Base-by-base conservation (phyloP, 2,113 vertebrate genomes). In the Nestor notabilis region DNA sequence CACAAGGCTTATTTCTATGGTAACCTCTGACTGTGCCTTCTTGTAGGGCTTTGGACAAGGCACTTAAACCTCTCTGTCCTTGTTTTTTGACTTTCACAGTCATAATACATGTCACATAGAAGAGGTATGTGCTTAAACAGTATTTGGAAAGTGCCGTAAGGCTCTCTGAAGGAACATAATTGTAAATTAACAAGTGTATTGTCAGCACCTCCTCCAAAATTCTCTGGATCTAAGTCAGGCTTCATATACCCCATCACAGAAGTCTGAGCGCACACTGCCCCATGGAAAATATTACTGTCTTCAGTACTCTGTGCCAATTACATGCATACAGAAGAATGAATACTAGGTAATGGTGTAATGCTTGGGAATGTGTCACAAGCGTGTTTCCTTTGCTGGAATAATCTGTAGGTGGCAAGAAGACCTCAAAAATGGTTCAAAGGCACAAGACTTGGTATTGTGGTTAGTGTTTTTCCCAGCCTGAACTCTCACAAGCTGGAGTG, bases 171-270 rank as follows among this genome's bases (percentile, higher is more conserved):
- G 84, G 84, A 93, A 79, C 0, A 0, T 87, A 91, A 95, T 94
- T 96, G 96, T 92, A 85, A 93, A 93, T 95, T 87, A 96, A 96
- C 37, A 21, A 87, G n/a, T 49, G 70, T 91, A 91, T 96, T 96
- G 89, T 95, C 94, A 97, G 63, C 70, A 93, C 78, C 70, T 95
- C 81, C 84, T 85, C 44, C 93, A 91, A 72, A 93, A 96, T 93
- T 87, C 91, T 33, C 69, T 79, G 91, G 47, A 78, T 81, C 50
- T 66, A 89, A 89, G 83, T 95, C 94, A 96, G 71, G 56, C 75
- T 94, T 89, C 94, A 69, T 83, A 47, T 24, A 79, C 13, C 37
- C 74, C 74, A 47, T 75, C 69, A 52, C 35, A 79, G 50, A 50
- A 87, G 13, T 25, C 63, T 66, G 47, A 56, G 31, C 31, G 55